A percentile compares a stretch with the other conserved stretches of the same genome.
phyloP scores from a whole-genome alignment of 2,888 invertebrate species.

The Erynnis tages region DNA sequence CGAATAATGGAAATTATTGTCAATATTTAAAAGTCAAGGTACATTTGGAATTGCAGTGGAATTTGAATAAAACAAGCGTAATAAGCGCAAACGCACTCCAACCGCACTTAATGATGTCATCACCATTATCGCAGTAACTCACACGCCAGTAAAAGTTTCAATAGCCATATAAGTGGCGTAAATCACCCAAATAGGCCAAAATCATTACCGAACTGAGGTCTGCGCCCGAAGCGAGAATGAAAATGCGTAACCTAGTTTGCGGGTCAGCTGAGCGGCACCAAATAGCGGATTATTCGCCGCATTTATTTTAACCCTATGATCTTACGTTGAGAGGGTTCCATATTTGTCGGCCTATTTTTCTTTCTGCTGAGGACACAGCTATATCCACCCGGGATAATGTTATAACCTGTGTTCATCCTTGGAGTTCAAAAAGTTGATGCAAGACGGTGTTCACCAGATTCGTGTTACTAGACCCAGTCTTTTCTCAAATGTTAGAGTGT shows the following conservation, averaged over 20 bases:
- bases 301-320: constrained; percentile 1
- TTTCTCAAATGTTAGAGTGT: too few species aligned
- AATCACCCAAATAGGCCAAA: constrained; percentile 17
- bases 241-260: constrained; percentile 4
- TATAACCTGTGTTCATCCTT: too few species aligned
- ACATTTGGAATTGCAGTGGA: too few species aligned
- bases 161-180: constrained; percentile 9
- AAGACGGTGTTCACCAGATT: too few species aligned
- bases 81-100: neutral
- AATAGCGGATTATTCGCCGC: constrained; percentile 2
- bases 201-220: constrained; percentile 9
- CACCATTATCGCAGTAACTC: constrained; percentile 5
- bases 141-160: neutral
- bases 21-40: too few species aligned
- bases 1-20: too few species aligned
- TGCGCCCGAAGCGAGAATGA: constrained; percentile 5
- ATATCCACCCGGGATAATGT: too few species aligned
- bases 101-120: constrained; percentile 7
- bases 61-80: neutral
- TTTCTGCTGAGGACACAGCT: too few species aligned
- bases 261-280: constrained; percentile 1
- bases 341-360: too few species aligned
- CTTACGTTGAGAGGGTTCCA: neutral
- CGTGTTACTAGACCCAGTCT: too few species aligned
- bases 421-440: too few species aligned